Percentiles rank a stretch among this genome's conserved stretches.
These are phyloP conservation scores for Gambusia yucatana DNA, from an alignment of 2,797 vertebrate genomes.

Conservation along the genomic window DNA sequence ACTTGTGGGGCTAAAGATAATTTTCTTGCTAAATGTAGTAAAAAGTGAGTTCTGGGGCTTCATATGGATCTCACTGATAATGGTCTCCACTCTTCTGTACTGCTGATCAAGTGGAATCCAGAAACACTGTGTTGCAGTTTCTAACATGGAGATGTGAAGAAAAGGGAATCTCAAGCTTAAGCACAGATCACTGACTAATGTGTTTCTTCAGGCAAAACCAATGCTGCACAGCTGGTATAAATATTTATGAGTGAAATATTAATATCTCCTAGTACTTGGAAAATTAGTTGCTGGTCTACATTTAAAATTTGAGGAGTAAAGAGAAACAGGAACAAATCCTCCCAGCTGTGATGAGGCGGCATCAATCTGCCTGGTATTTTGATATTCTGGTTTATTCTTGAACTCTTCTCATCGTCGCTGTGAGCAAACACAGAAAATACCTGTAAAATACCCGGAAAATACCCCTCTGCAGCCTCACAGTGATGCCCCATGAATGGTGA, in stretches of 20 bases:
- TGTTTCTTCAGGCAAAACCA: slow-evolving; percentile 53
- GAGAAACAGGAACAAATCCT: slow-evolving; percentile 20
- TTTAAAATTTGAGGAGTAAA: slow-evolving; percentile 42
- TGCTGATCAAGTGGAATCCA: slow-evolving; percentile 33
- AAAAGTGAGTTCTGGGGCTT: background rate
- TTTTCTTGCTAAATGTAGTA: slow-evolving; percentile 16
- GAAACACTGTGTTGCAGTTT: background rate
- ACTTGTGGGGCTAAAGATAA: background rate
- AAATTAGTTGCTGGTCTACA: slow-evolving; percentile 55
- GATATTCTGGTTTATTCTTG: slow-evolving; percentile 3
- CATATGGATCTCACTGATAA: slow-evolving; percentile 23
- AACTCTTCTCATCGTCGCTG: background rate
- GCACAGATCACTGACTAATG: slow-evolving; percentile 66
- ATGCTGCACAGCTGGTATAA: slow-evolving; percentile 61
- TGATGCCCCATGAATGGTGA: slow-evolving; percentile 17
- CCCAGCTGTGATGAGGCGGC: background rate
- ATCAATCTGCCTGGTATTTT: slow-evolving; percentile 12
- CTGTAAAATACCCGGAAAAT: slow-evolving; percentile 43
- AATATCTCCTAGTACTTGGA: slow-evolving; percentile 46
- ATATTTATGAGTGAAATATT: slow-evolving; percentile 75
- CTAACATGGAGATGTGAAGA: background rate
- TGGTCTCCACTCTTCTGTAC: background rate
- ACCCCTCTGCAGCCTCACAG: slow-evolving; percentile 28
- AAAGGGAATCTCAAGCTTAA: slow-evolving; percentile 35
- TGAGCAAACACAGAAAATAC: slow-evolving; percentile 23